A percentile compares a stretch with the other conserved stretches of the same genome.
Evolutionary conservation across 2,888 invertebrate genomes (phyloP).

Genomic region (Chymomyza fuscimana): DNA sequence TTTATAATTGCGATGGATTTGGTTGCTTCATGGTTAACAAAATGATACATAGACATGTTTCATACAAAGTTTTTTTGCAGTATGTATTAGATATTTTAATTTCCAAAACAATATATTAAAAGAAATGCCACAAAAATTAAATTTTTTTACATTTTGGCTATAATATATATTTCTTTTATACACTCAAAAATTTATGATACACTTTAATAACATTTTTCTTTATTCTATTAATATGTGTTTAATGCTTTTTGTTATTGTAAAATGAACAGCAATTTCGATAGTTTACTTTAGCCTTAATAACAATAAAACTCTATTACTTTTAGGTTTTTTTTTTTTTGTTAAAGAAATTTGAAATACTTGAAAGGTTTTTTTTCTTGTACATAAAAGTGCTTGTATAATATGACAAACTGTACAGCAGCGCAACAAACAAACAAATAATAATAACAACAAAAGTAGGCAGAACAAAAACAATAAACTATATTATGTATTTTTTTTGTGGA

Average conservation of each 20-base stretch:
- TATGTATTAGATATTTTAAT: no score
- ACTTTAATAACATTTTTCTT: slow-evolving; percentile 3
- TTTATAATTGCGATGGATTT: no score
- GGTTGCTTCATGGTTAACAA: no score
- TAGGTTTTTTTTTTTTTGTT: slow-evolving; percentile 34
- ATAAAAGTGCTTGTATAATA: background rate
- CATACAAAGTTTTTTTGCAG: no score
- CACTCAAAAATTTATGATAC: slow-evolving; percentile 3
- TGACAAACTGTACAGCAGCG: slow-evolving; percentile 62
- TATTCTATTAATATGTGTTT: slow-evolving; percentile 37
- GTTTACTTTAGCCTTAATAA: slow-evolving; percentile 53
- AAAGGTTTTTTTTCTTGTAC: slow-evolving; percentile 44
- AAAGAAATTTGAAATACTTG: slow-evolving; percentile 59
- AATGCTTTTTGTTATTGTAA: slow-evolving; percentile 33
- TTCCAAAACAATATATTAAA: no score
- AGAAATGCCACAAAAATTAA: no score
- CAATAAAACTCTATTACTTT: slow-evolving; percentile 38
- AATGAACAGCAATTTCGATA: slow-evolving; percentile 49
- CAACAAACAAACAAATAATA: slow-evolving; percentile 44
- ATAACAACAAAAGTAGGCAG: slow-evolving; percentile 55
- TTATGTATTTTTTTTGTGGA: slow-evolving; percentile 47
- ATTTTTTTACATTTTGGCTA: slow-evolving; percentile 13
- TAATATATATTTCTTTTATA: background rate
- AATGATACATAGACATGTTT: no score
- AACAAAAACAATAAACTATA: slow-evolving; percentile 51